Percentiles rank a stretch among this genome's conserved stretches.
Evolutionary conservation across 2,888 invertebrate genomes (phyloP).

Genomic region (Ariolimax columbianus): DNA sequence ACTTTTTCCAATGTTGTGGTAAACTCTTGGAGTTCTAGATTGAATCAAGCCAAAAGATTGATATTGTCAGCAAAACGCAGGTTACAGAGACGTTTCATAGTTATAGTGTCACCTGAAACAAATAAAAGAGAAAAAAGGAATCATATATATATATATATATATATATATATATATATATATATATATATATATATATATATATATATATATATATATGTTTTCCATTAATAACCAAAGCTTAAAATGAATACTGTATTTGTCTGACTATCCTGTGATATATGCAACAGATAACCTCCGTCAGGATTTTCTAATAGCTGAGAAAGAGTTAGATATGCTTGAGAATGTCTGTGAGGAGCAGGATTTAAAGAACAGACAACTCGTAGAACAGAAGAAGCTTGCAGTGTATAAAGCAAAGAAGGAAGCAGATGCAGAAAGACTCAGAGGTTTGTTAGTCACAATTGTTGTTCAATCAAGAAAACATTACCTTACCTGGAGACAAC

Average conservation of each 20-base stretch:
- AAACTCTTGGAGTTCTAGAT: no score
- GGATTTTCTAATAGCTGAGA: constrained; percentile 68
- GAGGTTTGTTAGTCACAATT: constrained; percentile 58
- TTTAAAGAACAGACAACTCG: constrained; percentile 54
- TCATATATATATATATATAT: no score
- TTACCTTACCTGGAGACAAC: no score
- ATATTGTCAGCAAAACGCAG: no score
- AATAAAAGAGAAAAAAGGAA: no score
- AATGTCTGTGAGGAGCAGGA: constrained; percentile 69
- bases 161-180: no score
- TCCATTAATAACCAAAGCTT: not conserved
- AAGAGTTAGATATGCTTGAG: constrained; percentile 64
- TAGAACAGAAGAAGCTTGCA: constrained; percentile 64
- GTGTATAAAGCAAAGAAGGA: constrained; percentile 64
- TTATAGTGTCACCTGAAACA: no score
- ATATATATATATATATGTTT: not conserved
- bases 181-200: no score
- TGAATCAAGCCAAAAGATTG: no score
- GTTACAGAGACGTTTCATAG: no score
- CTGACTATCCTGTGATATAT: not conserved
- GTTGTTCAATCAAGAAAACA: not conserved
- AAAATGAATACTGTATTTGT: not conserved
- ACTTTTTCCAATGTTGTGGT: no score
- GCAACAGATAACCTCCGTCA: constrained; percentile 63
- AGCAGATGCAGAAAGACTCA: constrained; percentile 65